Percentiles rank a stretch among this genome's conserved stretches.
Conservation (phyloP, 2,113 vertebrate genomes). For the Podarcis cretensis region DNA sequence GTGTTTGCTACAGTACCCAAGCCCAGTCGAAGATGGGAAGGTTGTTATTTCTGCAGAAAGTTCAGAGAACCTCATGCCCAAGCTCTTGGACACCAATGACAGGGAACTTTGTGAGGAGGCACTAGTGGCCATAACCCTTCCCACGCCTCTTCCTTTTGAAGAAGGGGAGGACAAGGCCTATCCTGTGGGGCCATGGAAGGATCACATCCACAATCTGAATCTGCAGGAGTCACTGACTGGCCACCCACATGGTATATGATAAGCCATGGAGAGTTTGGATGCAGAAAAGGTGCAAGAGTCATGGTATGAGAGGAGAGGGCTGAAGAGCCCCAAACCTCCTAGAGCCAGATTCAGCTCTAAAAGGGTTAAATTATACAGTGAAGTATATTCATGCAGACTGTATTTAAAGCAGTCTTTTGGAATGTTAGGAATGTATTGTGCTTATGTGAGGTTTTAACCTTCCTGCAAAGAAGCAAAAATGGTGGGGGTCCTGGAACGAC, state of each 20-base stretch:
- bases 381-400: conserved; percentile 8
- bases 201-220: neutral
- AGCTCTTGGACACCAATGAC: neutral
- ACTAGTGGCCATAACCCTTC: neutral
- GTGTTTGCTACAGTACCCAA: neutral
- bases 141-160: neutral
- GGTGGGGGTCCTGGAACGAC: conserved; percentile 10
- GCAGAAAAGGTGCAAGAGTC: neutral
- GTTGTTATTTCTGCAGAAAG: neutral
- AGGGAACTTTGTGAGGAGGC: neutral
- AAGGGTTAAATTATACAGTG: neutral
- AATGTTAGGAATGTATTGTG: conserved; percentile 29
- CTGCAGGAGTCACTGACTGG: neutral
- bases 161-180: neutral
- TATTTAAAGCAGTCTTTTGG: neutral
- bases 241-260: neutral
- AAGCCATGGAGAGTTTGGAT: neutral
- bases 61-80: neutral
- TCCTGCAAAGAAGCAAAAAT: neutral
- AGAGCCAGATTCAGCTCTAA: neutral
- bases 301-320: neutral
- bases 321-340: neutral
- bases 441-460: conserved; percentile 6
- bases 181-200: neutral
- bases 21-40: neutral